A percentile compares a stretch with the other conserved stretches of the same genome.
Evolutionary conservation across 2,113 vertebrate genomes (phyloP).

Genomic region (Myrmecobius fasciatus): DNA sequence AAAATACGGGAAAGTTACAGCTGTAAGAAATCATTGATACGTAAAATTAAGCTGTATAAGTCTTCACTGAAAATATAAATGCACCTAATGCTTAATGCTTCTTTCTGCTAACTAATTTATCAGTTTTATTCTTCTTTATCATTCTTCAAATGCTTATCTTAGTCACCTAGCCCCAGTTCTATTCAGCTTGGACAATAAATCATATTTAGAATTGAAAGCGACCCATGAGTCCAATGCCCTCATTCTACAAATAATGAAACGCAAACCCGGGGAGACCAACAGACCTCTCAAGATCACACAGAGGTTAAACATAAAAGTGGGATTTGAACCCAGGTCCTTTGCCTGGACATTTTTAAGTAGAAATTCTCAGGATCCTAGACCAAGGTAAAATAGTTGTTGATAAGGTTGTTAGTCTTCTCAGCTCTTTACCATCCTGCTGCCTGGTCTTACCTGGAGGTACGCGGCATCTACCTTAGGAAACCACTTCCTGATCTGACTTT

Average conservation of each 20-base stretch:
- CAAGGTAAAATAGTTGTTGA: not conserved
- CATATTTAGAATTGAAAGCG: not conserved
- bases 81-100: not conserved
- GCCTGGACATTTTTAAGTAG: not conserved
- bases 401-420: not conserved
- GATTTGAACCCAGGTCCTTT: constrained; percentile 17
- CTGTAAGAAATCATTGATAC: not conserved
- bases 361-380: not conserved
- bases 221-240: not conserved
- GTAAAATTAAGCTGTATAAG: not conserved
- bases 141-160: not conserved
- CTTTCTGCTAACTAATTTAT: not conserved
- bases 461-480: not conserved
- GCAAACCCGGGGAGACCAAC: not conserved
- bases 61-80: not conserved
- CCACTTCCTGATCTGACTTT: not conserved
- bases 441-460: not conserved
- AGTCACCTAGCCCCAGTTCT: not conserved
- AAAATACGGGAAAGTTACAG: not conserved
- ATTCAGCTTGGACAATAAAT: not conserved
- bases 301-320: not conserved
- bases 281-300: constrained; percentile 28
- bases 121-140: not conserved
- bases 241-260: constrained; percentile 3
- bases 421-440: not conserved